These are phyloP conservation scores for Lutjanus argentimaculatus DNA, from an alignment of 2,797 vertebrate species.

Conservation along the genomic window DNA sequence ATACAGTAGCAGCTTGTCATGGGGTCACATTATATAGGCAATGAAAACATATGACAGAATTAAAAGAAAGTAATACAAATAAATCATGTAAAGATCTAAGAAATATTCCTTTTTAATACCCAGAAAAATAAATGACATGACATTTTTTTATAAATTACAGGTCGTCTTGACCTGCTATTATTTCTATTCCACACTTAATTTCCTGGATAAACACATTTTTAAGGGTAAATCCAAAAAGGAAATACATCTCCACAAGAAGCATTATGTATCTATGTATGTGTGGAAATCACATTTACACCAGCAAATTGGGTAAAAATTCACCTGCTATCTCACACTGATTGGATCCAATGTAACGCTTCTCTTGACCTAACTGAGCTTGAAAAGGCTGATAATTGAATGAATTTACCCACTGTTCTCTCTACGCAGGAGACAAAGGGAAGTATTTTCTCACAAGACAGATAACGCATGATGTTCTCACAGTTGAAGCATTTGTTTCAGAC, in stretches of 20 bases:
- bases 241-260: constrained; percentile 40
- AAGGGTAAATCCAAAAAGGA: constrained; percentile 44
- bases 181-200: constrained; percentile 43
- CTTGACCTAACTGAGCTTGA: constrained; percentile 60
- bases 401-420: constrained; percentile 28
- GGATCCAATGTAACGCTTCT: constrained; percentile 59
- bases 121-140: neutral
- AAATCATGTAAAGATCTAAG: neutral
- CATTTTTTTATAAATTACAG: constrained; percentile 13
- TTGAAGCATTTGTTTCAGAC: constrained; percentile 7
- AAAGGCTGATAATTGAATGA: constrained; percentile 68
- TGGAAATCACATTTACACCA: constrained; percentile 68
- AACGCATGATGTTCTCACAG: neutral
- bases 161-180: constrained; percentile 28
- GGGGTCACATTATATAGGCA: constrained; percentile 10
- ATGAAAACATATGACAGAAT: neutral
- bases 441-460: constrained; percentile 26
- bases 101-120: neutral
- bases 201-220: constrained; percentile 46
- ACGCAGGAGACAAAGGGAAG: constrained; percentile 38
- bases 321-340: constrained; percentile 61
- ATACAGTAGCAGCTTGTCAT: constrained; percentile 8
- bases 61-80: neutral
- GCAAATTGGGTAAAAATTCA: constrained; percentile 66
- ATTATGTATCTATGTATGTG: constrained; percentile 50